Evolutionary conservation across 1,140 invertebrate species (phyloP), one percentile per base, ranked within the genome.

Genomic region (Holcopasites calliopsidis): DNA sequence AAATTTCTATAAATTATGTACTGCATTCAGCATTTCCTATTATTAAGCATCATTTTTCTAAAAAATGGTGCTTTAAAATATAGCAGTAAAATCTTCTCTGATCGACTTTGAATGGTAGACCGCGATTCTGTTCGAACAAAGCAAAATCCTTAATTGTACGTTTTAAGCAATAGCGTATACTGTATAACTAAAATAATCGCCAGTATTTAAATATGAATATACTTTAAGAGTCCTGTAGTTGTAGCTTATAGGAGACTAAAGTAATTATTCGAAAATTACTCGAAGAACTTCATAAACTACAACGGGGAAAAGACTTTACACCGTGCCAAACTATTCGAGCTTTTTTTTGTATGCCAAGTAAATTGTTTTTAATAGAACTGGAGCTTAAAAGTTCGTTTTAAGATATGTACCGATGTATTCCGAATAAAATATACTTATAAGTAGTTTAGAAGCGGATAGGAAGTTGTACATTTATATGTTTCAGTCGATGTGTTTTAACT

Each of bases 241-340:
- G 44, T 31, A 44, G 16, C 40, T 72, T 62, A 6, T 52, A 38
- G 33, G 60, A 8, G 11, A 23, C 16, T 28, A 3, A 6, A 47
- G 57, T 70, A 7, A 4, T 47, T 26, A 10, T n/a, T 72, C 23
- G 26, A 28, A 11, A 26, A n/a, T n/a, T n/a, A n/a, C n/a, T n/a
- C n/a, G n/a, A n/a, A n/a, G n/a, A 4, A 16, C 50, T 62, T 31
- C n/a, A 38, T 33, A 13, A 33, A n/a, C 26, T 62, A 23, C 23
- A 52, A 28, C 21, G n/a, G 18, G 28, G 2, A 64, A 31, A 40
- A 35, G n/a, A 57, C 23, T 11, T 44, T 8, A 55, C 65, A 35
- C 21, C 16, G 71, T 74, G 71, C 61, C 71, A 74, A 74, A 74
- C 38, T 16, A 38, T 23, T 54, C 13, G 8, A 35, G 61, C 35